phyloP scores from a whole-genome alignment of 1,140 invertebrate genomes.

The Chrysomallon squamiferum region DNA sequence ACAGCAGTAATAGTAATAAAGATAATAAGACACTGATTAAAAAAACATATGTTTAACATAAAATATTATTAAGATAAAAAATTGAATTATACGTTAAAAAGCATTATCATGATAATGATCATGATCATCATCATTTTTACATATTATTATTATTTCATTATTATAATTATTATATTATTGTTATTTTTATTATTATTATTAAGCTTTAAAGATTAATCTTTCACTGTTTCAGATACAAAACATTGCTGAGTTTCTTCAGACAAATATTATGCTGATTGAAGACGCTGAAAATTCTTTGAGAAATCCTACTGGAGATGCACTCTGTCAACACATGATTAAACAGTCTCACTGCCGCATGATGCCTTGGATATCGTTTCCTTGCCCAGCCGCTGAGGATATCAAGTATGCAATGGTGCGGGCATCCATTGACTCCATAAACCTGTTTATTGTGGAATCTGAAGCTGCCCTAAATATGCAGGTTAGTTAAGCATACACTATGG shows the following conservation, averaged over 20 bases:
- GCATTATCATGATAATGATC: too few species aligned
- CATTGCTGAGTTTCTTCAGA: slow-evolving; percentile 85
- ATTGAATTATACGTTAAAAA: too few species aligned
- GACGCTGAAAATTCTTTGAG: slow-evolving; percentile 89
- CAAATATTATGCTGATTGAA: slow-evolving; percentile 82
- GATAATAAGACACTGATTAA: too few species aligned
- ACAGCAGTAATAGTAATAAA: too few species aligned
- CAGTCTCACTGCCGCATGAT: slow-evolving; percentile 75
- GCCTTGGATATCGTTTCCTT: slow-evolving; percentile 63
- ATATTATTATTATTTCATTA: too few species aligned
- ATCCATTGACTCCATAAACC: slow-evolving; percentile 88
- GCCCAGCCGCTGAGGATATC: slow-evolving; percentile 86
- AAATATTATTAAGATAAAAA: too few species aligned
- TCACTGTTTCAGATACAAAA: slow-evolving; percentile 74
- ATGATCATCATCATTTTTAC: too few species aligned
- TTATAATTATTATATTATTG: too few species aligned
- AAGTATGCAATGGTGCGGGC: slow-evolving; percentile 94
- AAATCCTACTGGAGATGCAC: slow-evolving; percentile 75
- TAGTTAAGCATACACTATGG: too few species aligned
- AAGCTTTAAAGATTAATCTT: too few species aligned
- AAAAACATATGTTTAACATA: too few species aligned
- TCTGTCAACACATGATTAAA: slow-evolving; percentile 86
- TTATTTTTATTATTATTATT: too few species aligned
- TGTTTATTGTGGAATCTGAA: slow-evolving; percentile 88
- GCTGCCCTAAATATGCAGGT: slow-evolving; percentile 87